A percentile compares a stretch with the other conserved stretches of the same genome.
These are phyloP conservation scores for Triplophysa siluroides DNA, from an alignment of 2,113 vertebrate species.

Conservation along the genomic window DNA sequence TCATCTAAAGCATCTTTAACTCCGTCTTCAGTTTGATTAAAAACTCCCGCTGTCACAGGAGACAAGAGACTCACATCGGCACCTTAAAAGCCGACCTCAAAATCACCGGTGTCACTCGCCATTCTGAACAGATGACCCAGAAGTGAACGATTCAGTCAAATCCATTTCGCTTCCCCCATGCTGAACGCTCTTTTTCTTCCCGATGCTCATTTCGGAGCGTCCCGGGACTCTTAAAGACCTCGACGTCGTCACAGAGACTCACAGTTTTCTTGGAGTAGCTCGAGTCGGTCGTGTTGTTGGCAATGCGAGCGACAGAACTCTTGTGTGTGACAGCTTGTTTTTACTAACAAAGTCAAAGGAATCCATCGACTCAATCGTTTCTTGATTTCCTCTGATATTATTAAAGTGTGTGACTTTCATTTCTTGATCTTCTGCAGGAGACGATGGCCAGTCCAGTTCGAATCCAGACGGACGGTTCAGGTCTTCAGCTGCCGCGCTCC, in stretches of 20 bases:
- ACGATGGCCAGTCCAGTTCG: slow-evolving; percentile 80
- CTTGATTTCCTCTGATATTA: not conserved
- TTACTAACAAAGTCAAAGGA: not conserved
- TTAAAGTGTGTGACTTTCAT: not conserved
- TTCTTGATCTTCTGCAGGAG: slow-evolving; percentile 49
- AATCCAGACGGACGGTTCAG: slow-evolving; percentile 60
- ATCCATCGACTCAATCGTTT: no score
- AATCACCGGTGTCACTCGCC: slow-evolving; percentile 54
- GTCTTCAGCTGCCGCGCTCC: slow-evolving; percentile 49
- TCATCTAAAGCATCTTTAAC: slow-evolving; percentile 22
- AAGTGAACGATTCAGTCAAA: slow-evolving; percentile 75
- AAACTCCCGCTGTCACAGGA: slow-evolving; percentile 76
- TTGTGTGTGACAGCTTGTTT: not conserved
- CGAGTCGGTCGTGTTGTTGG: slow-evolving; percentile 5
- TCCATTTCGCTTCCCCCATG: slow-evolving; percentile 67
- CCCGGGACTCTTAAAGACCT: slow-evolving; percentile 60
- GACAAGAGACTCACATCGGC: slow-evolving; percentile 67
- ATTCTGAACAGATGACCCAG: slow-evolving; percentile 79
- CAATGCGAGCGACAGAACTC: not conserved
- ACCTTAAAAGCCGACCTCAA: slow-evolving; percentile 71
- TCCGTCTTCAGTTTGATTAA: slow-evolving; percentile 70
- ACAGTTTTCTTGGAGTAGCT: not conserved
- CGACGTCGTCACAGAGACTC: slow-evolving; percentile 20
- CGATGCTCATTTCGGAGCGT: slow-evolving; percentile 48
- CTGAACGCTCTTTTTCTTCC: slow-evolving; percentile 58